A percentile compares a stretch with the other conserved stretches of the same genome.
Evolutionary conservation across 2,113 vertebrate species (phyloP).

Genomic region (Atractosteus spatula): DNA sequence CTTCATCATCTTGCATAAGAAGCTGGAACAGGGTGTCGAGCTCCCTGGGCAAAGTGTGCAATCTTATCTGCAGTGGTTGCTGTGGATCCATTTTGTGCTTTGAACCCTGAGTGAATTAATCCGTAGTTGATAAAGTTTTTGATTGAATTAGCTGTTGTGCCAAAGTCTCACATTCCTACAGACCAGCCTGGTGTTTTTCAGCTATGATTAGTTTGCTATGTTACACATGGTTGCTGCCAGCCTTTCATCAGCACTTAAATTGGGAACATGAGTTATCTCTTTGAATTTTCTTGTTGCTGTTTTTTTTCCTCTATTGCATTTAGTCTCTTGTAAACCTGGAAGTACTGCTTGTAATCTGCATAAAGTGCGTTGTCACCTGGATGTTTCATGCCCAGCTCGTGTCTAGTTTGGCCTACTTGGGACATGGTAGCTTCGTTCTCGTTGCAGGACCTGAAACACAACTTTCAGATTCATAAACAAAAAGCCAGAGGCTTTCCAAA

Average conservation of each 20-base stretch:
- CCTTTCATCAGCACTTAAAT: background rate
- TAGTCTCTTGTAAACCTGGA: no score
- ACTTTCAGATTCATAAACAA: background rate
- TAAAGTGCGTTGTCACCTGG: background rate
- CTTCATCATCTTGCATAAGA: no score
- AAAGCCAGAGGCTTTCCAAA: slow-evolving; percentile 3
- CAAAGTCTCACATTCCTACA: background rate
- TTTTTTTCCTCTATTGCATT: no score
- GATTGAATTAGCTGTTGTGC: slow-evolving; percentile 6
- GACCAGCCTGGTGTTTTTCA: slow-evolving; percentile 5
- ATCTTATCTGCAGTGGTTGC: background rate
- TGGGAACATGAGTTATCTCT: no score
- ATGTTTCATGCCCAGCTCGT: background rate
- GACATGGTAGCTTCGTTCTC: background rate
- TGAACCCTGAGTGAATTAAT: slow-evolving; percentile 6
- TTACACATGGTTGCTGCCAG: background rate
- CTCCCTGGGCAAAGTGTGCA: background rate
- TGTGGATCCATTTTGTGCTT: background rate
- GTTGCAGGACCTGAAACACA: background rate
- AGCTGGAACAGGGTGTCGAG: background rate
- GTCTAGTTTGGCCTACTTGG: background rate
- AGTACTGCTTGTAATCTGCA: no score
- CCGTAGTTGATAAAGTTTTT: background rate
- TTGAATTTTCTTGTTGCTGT: no score
- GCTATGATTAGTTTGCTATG: background rate